Base-by-base conservation (phyloP, 1,140 invertebrate genomes). In the Atta cephalotes region DNA sequence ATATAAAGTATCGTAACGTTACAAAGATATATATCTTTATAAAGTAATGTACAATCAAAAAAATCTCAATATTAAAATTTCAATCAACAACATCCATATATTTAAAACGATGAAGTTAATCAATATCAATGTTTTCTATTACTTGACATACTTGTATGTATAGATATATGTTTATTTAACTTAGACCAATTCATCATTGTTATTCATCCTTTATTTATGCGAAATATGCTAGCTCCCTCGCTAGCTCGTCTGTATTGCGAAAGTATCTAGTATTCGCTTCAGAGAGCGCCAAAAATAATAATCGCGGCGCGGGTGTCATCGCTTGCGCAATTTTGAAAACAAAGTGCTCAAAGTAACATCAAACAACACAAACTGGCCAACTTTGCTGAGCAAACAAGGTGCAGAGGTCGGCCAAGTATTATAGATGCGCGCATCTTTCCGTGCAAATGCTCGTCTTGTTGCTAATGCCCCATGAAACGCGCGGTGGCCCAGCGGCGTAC, bases 401-500 rank as follows among this genome's bases (percentile, higher is more conserved):
- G 60, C 76, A n/a, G 63, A 21, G 49, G 5, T 28, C 76, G 58
- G 10, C 5, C 71, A 28, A 21, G 28, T 3, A 58, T 77, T 63
- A 62, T 14, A 62, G 28, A 62, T 12, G 60, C 18, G 62, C 12
- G 72, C 39, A 45, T 76, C 51, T 74, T 66, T 62, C 28, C 71
- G 31, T 53, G 60, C 60, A 62, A 66, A 76, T 78, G 70, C 90
- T 90, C 92, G 90, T 93, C 92, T 92, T 87, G 88, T 88, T 60
- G 89, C 90, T 92, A 94, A 94, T 94, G 90, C 88, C 66, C 90
- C 93, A 91, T 94, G 92, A 94, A 94, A 94, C 90, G 89, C 25
- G 25, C 25, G 25, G 25, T 25, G 86, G 87, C 82, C 90, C 91
- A 89, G 68, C 91, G 89, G 85, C 79, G 89, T 85, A 87, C 87